Conservation (phyloP, 2,113 vertebrate genomes). For the Balaeniceps rex region DNA sequence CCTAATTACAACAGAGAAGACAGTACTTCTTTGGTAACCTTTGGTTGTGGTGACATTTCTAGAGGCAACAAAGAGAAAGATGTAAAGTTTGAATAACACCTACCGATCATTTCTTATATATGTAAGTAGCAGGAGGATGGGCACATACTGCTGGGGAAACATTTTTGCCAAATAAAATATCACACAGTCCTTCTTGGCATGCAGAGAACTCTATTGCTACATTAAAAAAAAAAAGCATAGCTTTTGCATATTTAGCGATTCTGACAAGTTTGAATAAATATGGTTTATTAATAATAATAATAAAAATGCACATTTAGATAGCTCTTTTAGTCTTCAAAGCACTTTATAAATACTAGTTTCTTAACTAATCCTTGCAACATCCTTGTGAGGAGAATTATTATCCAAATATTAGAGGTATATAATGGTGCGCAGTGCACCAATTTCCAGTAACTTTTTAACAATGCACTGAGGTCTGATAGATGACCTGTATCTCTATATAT, state of each 20-base stretch:
- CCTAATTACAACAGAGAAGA: not conserved
- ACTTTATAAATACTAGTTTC: slow-evolving; percentile 15
- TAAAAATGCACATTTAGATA: not conserved
- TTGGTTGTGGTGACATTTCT: not conserved
- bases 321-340: slow-evolving; percentile 17
- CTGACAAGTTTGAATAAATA: slow-evolving; percentile 45
- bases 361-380: slow-evolving; percentile 16
- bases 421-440: not conserved
- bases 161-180: not conserved
- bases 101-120: not conserved
- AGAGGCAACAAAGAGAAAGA: not conserved
- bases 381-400: slow-evolving; percentile 10
- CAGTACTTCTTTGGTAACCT: not conserved
- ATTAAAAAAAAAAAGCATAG: not conserved
- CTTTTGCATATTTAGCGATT: not conserved
- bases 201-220: not conserved
- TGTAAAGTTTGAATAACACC: not conserved
- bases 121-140: not conserved
- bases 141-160: not conserved
- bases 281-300: slow-evolving; percentile 3
- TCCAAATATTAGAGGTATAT: not conserved
- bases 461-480: not conserved
- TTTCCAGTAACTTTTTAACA: not conserved
- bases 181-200: not conserved
- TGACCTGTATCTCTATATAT: not conserved